Base-by-base conservation (phyloP, 2,888 invertebrate species). In the Perizoma flavofasciatum region DNA sequence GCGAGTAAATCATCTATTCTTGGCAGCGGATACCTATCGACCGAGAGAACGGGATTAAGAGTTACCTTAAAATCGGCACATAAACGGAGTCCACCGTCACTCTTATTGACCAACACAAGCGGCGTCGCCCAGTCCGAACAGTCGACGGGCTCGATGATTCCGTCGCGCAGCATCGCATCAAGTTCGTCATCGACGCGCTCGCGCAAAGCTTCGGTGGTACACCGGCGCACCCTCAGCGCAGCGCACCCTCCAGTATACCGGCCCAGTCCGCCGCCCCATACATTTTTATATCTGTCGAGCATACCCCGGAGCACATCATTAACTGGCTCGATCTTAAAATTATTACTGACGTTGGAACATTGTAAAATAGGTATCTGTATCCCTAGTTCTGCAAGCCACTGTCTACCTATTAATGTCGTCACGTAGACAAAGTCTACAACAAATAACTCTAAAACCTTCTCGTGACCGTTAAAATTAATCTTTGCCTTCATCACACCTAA, bases 41-140 rank as follows among this genome's bases (percentile, higher is more conserved):
- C 54, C 46, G 35, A 8, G 7, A 64, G 46, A 0, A 62, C 65
- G 5, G 52, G 55, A 46, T 71, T 70, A 0, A 66, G 35, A 0
- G 64, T 62, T 45, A 60, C 62, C 58, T 73, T 72, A 45, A 66
- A 75, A 22, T 72, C 73, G 4, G 69, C 74, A 59, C 72, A 73
- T 11, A 71, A 11, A 0, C 70, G 44, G 5, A 71, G 22, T 4
- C 50, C 47, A 6, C 73, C 74, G 34, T 72, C 71, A 0, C 67
- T 50, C 46, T 75, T 74, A 5, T 35, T 43, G 5, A 70, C 71
- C 33, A 49, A 10, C 32, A 49, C 49, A 5, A 51, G 44, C 8
- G 51, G 51, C 44, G 51, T 35, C 9, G 71, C 71, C 71, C 70
- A 73, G 56, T 73, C 72, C 32, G 73, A 69, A 61, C 65, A 53